Evolutionary conservation across 1,140 invertebrate species (phyloP).

Genomic region (Heliconius congener): DNA sequence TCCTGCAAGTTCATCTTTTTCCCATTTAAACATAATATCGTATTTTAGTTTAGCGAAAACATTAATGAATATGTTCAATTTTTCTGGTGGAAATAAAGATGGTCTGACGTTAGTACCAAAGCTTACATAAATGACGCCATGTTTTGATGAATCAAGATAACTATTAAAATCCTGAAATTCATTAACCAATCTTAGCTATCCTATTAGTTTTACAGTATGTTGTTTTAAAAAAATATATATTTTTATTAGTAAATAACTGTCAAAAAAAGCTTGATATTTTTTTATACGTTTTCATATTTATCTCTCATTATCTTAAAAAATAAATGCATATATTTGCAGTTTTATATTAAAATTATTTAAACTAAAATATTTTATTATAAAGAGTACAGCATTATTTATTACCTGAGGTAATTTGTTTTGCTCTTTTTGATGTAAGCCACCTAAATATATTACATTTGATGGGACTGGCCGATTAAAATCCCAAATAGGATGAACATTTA

Average conservation of each 20-base stretch:
- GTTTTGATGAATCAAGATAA: conserved; percentile 51
- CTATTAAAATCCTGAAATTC: conserved; percentile 2
- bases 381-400: background rate
- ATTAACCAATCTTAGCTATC: background rate
- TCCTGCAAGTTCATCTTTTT: conserved; percentile 56
- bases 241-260: too few relatives aligned
- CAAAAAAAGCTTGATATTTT: too few relatives aligned
- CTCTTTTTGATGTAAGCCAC: conserved; percentile 75
- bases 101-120: conserved; percentile 73
- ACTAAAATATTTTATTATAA: background rate
- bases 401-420: conserved; percentile 60
- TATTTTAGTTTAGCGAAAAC: conserved; percentile 78
- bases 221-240: too few relatives aligned
- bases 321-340: conserved; percentile 19
- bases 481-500: conserved; percentile 76
- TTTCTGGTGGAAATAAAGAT: conserved; percentile 61
- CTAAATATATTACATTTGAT: conserved; percentile 76
- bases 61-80: conserved; percentile 64
- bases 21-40: conserved; percentile 80
- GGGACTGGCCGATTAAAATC: conserved; percentile 66
- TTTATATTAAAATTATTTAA: background rate
- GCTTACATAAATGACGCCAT: conserved; percentile 54
- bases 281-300: too few relatives aligned
- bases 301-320: too few relatives aligned
- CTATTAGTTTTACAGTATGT: background rate